Base-by-base conservation (phyloP, 2,113 vertebrate species). In the Tupaia tana region DNA sequence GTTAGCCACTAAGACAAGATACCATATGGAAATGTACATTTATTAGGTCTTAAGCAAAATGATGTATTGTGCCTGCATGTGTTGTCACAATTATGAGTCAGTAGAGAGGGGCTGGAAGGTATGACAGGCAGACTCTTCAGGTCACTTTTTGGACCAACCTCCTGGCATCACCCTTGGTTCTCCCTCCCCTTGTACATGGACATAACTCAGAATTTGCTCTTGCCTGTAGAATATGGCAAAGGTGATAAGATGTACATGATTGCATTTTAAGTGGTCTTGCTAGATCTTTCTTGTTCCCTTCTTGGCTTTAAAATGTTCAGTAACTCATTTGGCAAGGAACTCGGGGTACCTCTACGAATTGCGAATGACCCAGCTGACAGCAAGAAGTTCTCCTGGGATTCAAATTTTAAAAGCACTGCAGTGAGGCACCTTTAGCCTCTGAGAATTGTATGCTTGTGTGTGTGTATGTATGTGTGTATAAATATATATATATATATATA, bases 81-180 rank as follows among this genome's bases (percentile, higher is more conserved):
- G 29, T 18, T 22, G 10, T 15, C 52, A 71, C 11, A 58, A 10
- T 81, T 85, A 15, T 74, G 20, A 82, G 9, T 54, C 29, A 66
- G 9, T 8, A 56, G n/a, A 34, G 43, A 70, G 27, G 67, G 73
- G 12, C 29, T 63, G 43, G 5, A 4, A 4, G 9, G 1, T 64
- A 2, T 64, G 9, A 69, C 11, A 11, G 19, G 10, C 2, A 54
- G 3, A 29, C 16, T n/a, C 29, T 79, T 10, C 14, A 59, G 2
- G 27, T 13, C 3, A 1, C 11, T 74, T 8, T 3, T 9, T 1
- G 3, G 8, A 24, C 1, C 25, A 9, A 2, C 20, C 10, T 77
- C 7, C 52, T 86, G 29, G 7, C 13, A 0, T 14, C 20, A 2
- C 6, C 25, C 7, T 9, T 12, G 70, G 59, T 71, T 15, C 7